Conservation (phyloP, 2,888 invertebrate species). For the Drosophila neonasuta region DNA sequence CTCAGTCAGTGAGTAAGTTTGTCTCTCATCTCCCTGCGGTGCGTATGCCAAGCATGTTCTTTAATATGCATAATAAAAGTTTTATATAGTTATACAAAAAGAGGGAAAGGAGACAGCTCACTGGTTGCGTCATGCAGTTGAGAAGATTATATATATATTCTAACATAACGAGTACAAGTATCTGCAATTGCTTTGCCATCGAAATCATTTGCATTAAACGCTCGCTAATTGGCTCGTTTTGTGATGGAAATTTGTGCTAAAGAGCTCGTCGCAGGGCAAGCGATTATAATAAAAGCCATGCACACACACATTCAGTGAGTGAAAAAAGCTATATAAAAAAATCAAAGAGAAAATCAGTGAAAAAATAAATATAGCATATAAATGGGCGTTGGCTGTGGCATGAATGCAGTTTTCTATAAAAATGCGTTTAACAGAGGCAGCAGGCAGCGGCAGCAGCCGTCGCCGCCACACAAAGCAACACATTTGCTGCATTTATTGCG, state of each 20-base stretch:
- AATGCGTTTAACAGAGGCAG: constrained; percentile 66
- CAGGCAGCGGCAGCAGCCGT: constrained; percentile 21
- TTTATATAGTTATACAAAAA: constrained; percentile 21
- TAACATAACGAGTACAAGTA: constrained; percentile 11
- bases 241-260: constrained; percentile 69
- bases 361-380: constrained; percentile 55
- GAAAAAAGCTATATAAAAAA: background rate
- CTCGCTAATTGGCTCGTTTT: constrained; percentile 68
- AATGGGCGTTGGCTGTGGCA: constrained; percentile 28
- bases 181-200: constrained; percentile 46
- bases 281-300: constrained; percentile 63
- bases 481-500: constrained; percentile 60
- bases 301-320: constrained; percentile 48
- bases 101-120: background rate
- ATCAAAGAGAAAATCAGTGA: constrained; percentile 1
- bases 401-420: constrained; percentile 68
- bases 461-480: constrained; percentile 54
- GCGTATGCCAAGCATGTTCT: constrained; percentile 14
- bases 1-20: too few relatives aligned
- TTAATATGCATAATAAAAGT: constrained; percentile 55
- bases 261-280: constrained; percentile 32
- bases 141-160: constrained; percentile 1
- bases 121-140: constrained; percentile 17
- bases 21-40: constrained; percentile 10
- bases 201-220: constrained; percentile 69